Percentiles rank a stretch among this genome's conserved stretches.
These are phyloP conservation scores for Sebastes dallii DNA, from an alignment of 2,797 vertebrate species.

Conservation along the genomic window DNA sequence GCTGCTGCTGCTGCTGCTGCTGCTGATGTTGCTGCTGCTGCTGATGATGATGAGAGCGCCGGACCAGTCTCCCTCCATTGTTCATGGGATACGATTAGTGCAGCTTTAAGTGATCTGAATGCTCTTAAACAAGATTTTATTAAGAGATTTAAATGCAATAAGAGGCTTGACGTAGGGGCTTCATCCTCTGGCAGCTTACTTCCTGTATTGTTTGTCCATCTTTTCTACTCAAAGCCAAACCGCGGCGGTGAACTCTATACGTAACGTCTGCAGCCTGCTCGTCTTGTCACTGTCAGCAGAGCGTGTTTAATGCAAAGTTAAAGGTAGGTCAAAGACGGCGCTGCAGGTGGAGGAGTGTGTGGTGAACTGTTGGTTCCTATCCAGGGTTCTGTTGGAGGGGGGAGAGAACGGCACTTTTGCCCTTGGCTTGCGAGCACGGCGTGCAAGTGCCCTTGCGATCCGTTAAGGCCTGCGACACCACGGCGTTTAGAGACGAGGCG, in stretches of 20 bases:
- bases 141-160: background rate
- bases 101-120: background rate
- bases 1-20: background rate
- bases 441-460: constrained; percentile 12
- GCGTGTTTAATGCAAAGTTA: constrained; percentile 45
- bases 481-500: constrained; percentile 35
- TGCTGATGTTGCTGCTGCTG: background rate
- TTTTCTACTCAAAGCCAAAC: background rate
- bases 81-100: background rate
- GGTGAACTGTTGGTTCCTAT: constrained; percentile 28
- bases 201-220: background rate
- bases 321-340: constrained; percentile 18
- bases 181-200: background rate
- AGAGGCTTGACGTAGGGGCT: background rate
- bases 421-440: constrained; percentile 24
- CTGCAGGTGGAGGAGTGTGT: background rate
- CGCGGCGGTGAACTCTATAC: background rate
- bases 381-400: constrained; percentile 11
- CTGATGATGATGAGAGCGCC: background rate
- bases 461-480: constrained; percentile 10
- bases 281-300: constrained; percentile 20
- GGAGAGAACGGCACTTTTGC: background rate
- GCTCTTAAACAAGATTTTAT: background rate
- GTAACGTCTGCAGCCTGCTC: background rate
- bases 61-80: background rate